Percentiles rank a stretch among this genome's conserved stretches.
These are phyloP conservation scores for Sebastes diaconus DNA, from an alignment of 2,797 vertebrate species.

Conservation along the genomic window DNA sequence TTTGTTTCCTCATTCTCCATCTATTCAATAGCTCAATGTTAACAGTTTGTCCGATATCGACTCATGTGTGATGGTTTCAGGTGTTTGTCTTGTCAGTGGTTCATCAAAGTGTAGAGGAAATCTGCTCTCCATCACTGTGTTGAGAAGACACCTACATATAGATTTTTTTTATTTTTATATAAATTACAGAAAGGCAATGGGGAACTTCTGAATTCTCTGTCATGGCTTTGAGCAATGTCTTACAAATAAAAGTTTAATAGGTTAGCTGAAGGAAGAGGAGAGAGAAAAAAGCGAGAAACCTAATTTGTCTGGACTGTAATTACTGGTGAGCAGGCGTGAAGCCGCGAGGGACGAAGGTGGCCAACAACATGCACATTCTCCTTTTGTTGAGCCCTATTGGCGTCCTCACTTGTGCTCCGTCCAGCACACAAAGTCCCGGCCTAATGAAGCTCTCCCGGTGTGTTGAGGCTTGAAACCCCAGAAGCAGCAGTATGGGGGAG, in stretches of 20 bases:
- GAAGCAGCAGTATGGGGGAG: conserved; percentile 63
- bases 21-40: background rate
- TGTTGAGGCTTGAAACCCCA: conserved; percentile 65
- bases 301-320: conserved; percentile 81
- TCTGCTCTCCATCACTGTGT: conserved; percentile 62
- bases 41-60: background rate
- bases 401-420: conserved; percentile 66
- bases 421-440: conserved; percentile 60
- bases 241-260: conserved; percentile 84
- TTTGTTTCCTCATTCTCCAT: background rate
- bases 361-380: conserved; percentile 54
- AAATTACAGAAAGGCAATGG: conserved; percentile 72
- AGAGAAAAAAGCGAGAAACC: conserved; percentile 47
- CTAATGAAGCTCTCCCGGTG: conserved; percentile 81
- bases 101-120: conserved; percentile 38
- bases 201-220: conserved; percentile 83
- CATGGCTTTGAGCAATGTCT: conserved; percentile 82
- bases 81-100: background rate
- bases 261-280: conserved; percentile 70
- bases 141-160: conserved; percentile 76
- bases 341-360: conserved; percentile 56
- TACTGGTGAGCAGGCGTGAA: conserved; percentile 63
- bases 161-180: conserved; percentile 65
- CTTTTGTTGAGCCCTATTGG: conserved; percentile 46
- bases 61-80: background rate